Percentiles rank a stretch among this genome's conserved stretches.
Evolutionary conservation across 2,888 invertebrate species (phyloP).

Genomic region (Galeopsomyia nigrocyanea): DNA sequence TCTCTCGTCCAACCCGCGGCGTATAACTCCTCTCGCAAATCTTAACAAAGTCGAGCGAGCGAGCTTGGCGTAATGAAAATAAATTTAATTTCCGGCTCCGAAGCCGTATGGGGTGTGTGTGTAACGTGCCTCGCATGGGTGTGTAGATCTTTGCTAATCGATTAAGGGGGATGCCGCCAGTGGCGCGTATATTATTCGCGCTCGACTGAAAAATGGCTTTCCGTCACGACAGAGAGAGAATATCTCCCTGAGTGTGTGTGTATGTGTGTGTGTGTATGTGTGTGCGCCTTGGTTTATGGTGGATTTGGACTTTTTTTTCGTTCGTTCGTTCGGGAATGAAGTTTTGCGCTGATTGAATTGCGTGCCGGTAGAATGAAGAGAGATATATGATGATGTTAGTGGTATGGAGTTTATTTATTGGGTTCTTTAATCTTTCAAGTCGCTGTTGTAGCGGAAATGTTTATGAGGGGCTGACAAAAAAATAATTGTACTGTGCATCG

Average conservation of each 20-base stretch:
- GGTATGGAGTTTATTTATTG: background rate
- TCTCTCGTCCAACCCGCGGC: background rate
- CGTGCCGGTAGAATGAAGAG: background rate
- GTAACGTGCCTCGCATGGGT: slow-evolving; percentile 17
- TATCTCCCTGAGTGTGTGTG: no score
- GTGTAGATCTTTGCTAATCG: slow-evolving; percentile 27
- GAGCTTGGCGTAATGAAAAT: slow-evolving; percentile 30
- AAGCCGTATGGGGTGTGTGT: background rate
- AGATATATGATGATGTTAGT: slow-evolving; percentile 1
- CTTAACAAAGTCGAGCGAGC: slow-evolving; percentile 22
- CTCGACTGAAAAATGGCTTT: slow-evolving; percentile 35
- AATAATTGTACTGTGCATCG: no score
- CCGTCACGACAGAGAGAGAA: slow-evolving; percentile 23
- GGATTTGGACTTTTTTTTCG: no score
- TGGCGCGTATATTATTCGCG: background rate
- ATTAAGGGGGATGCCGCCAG: slow-evolving; percentile 17
- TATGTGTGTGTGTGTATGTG: background rate
- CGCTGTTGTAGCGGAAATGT: no score
- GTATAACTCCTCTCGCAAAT: slow-evolving; percentile 3
- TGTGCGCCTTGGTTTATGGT: background rate
- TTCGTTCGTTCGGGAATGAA: no score
- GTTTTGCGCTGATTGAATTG: no score
- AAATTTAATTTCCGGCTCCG: slow-evolving; percentile 41
- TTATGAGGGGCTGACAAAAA: no score
- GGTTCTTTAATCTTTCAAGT: background rate